Percentiles rank a stretch among this genome's conserved stretches.
These are phyloP conservation scores for Morelia viridis DNA, from an alignment of 2,797 vertebrate species.

Conservation along the genomic window DNA sequence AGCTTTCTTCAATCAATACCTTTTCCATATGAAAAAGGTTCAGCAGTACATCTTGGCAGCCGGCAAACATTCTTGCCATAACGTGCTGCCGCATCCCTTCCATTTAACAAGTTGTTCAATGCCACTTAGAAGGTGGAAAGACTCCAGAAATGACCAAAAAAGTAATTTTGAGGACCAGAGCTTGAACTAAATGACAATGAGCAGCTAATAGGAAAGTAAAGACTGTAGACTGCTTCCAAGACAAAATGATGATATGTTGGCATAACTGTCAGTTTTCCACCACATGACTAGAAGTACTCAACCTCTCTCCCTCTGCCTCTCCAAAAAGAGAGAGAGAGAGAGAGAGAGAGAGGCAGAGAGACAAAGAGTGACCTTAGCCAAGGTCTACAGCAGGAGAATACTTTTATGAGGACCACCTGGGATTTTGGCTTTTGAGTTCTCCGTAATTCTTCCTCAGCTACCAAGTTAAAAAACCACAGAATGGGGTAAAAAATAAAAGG, in stretches of 20 bases:
- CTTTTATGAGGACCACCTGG: no score
- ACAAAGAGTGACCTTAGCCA: neutral
- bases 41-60: neutral
- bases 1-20: neutral
- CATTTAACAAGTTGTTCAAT: neutral
- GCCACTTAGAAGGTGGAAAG: neutral
- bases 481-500: no score
- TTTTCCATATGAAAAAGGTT: neutral
- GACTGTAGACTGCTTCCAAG: neutral
- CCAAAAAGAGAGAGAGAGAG: neutral
- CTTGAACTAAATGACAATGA: neutral
- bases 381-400: no score
- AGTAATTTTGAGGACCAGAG: neutral
- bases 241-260: neutral
- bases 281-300: neutral
- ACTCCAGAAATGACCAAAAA: no score
- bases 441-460: no score
- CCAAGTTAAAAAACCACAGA: no score
- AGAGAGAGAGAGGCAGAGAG: neutral
- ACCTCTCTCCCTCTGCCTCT: neutral
- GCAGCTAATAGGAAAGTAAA: neutral
- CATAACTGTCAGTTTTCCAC: neutral
- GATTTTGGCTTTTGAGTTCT: no score
- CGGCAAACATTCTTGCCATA: neutral
- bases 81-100: neutral